Evolutionary conservation across 2,797 vertebrate species (phyloP).

Genomic region (Cygnus olor): DNA sequence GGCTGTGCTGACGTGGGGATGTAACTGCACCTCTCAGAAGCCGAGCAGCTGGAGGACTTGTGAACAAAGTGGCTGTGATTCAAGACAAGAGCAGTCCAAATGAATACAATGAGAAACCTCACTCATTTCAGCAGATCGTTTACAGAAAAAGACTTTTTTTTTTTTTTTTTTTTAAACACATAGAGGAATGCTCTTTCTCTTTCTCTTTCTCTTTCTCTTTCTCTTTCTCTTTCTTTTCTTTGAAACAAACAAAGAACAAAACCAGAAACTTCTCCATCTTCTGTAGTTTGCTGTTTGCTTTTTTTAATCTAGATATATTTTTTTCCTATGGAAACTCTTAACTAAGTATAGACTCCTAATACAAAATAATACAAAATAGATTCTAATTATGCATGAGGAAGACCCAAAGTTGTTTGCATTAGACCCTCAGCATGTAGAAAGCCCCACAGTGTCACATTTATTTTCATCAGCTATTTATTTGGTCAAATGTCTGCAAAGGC

Average conservation of each 20-base stretch:
- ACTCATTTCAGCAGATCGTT: background rate
- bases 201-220: slow-evolving; percentile 22
- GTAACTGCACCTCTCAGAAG: rapidly evolving
- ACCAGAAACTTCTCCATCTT: background rate
- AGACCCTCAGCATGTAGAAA: background rate
- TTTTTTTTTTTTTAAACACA: background rate
- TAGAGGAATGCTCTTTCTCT: background rate
- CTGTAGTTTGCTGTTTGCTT: background rate
- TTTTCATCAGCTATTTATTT: background rate
- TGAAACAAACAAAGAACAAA: background rate
- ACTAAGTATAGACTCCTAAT: background rate
- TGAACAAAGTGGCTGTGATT: background rate
- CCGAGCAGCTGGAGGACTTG: background rate
- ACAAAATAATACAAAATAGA: background rate
- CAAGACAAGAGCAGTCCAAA: background rate
- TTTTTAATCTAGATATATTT: background rate
- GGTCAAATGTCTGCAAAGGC: background rate
- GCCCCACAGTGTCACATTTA: background rate
- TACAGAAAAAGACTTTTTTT: background rate
- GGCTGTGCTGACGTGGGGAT: background rate
- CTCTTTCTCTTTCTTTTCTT: slow-evolving; percentile 4
- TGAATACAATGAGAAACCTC: background rate
- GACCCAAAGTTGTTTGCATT: background rate
- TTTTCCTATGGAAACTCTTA: background rate
- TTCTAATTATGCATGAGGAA: background rate